A percentile compares a stretch with the other conserved stretches of the same genome.
Conservation (phyloP, 2,113 vertebrate species). For the Podiceps cristatus region DNA sequence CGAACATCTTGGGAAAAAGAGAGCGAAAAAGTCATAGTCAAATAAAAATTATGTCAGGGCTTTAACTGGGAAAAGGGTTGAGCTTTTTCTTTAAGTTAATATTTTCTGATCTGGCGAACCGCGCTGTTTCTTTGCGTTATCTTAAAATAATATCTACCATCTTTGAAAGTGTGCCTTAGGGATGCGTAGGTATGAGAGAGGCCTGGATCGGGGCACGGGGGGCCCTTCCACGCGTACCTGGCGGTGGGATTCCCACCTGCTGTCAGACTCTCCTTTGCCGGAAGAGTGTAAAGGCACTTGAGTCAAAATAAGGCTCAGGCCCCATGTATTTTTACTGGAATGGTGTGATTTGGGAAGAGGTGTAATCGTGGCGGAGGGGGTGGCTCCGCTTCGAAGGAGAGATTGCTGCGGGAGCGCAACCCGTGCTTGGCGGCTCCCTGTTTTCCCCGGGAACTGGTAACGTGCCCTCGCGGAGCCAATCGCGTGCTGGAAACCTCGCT, state of each 20-base stretch:
- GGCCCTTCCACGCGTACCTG: neutral
- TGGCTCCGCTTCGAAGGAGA: neutral
- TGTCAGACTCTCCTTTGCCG: neutral
- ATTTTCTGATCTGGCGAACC: neutral
- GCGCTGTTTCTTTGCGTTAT: neutral
- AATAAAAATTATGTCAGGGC: neutral
- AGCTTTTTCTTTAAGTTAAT: neutral
- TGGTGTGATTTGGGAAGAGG: neutral
- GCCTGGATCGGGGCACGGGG: neutral
- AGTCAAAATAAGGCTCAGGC: neutral
- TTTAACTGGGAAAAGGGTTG: neutral
- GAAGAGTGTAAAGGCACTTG: neutral
- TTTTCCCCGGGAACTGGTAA: neutral
- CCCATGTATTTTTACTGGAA: neutral
- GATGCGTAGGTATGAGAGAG: fast-evolving
- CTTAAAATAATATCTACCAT: neutral
- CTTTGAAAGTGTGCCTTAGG: neutral
- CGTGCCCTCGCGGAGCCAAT: neutral
- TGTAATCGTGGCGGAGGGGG: neutral
- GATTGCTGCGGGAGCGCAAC: neutral
- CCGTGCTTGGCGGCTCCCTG: neutral
- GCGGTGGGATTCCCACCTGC: neutral
- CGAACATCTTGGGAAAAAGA: neutral
- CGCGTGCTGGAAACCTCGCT: neutral
- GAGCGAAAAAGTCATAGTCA: neutral